Conservation (phyloP, 1,140 invertebrate species). For the Octopus bimaculoides region DNA sequence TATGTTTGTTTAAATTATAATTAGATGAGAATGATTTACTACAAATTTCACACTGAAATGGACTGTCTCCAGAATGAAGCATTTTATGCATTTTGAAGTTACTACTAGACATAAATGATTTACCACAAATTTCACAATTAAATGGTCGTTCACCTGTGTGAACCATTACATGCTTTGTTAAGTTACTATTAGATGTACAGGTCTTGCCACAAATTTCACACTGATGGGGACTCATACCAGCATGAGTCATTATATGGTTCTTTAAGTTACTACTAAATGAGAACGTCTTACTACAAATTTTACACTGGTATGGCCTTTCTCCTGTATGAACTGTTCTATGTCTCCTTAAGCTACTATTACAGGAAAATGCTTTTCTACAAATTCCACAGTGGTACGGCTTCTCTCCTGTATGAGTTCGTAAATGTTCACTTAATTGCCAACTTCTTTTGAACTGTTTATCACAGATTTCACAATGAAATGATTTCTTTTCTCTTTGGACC, state of each 20-base stretch:
- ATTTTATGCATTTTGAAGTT: constrained; percentile 24
- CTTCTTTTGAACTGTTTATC: constrained; percentile 16
- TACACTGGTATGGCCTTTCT: constrained; percentile 66
- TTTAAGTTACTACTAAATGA: constrained; percentile 89
- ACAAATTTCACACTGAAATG: constrained; percentile 21
- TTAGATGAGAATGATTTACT: constrained; percentile 21
- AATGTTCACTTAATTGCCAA: constrained; percentile 26
- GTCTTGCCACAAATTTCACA: constrained; percentile 78
- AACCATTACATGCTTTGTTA: constrained; percentile 28
- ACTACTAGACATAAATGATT: constrained; percentile 13
- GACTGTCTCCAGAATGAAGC: constrained; percentile 18
- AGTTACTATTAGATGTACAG: constrained; percentile 29
- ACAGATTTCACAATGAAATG: constrained; percentile 15
- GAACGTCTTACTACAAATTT: constrained; percentile 90
- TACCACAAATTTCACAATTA: constrained; percentile 21
- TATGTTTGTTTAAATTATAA: constrained; percentile 23
- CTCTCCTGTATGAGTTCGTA: constrained; percentile 63
- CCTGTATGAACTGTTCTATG: constrained; percentile 59
- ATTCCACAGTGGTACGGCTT: constrained; percentile 92
- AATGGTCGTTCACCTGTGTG: constrained; percentile 24
- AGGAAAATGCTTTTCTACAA: constrained; percentile 88
- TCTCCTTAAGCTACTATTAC: constrained; percentile 88
- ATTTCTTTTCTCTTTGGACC: background rate
- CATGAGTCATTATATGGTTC: constrained; percentile 91
- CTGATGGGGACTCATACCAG: constrained; percentile 95